Percentiles rank a stretch among this genome's conserved stretches.
Evolutionary conservation across 2,797 vertebrate genomes (phyloP).

Genomic region (Schizopygopsis malacanthus): DNA sequence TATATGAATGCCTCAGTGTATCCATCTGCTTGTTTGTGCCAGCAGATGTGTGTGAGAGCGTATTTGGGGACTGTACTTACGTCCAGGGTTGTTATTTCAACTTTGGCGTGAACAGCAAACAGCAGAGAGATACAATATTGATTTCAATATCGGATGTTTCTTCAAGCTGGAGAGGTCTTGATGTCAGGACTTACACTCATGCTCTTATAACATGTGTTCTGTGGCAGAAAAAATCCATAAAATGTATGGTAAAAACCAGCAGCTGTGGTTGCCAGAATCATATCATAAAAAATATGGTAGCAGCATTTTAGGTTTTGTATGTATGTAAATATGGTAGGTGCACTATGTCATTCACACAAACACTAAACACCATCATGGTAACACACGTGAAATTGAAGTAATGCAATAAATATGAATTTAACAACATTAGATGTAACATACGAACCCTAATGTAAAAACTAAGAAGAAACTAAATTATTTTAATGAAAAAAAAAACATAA

Average conservation of each 20-base stretch:
- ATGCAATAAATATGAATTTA: no score
- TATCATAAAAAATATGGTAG: not conserved
- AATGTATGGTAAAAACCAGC: not conserved
- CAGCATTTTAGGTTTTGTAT: not conserved
- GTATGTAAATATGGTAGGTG: no score
- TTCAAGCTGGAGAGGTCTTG: not conserved
- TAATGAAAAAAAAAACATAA: no score
- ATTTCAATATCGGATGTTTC: not conserved
- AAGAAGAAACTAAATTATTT: no score
- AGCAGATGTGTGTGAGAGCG: conserved; percentile 4
- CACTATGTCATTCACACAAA: no score
- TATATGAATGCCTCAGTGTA: conserved; percentile 29
- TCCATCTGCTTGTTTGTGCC: conserved; percentile 31
- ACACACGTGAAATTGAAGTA: no score
- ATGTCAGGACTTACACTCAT: no score
- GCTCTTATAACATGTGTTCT: not conserved
- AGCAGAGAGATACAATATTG: not conserved
- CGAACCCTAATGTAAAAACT: no score
- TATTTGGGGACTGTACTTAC: not conserved
- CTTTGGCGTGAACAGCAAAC: not conserved
- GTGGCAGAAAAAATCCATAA: not conserved
- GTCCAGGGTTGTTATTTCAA: not conserved
- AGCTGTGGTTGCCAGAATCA: not conserved
- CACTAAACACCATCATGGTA: no score
- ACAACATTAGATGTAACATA: no score